These are phyloP conservation scores for Lordiphosa mommai DNA, from an alignment of 1,140 invertebrate genomes.

Conservation along the genomic window DNA sequence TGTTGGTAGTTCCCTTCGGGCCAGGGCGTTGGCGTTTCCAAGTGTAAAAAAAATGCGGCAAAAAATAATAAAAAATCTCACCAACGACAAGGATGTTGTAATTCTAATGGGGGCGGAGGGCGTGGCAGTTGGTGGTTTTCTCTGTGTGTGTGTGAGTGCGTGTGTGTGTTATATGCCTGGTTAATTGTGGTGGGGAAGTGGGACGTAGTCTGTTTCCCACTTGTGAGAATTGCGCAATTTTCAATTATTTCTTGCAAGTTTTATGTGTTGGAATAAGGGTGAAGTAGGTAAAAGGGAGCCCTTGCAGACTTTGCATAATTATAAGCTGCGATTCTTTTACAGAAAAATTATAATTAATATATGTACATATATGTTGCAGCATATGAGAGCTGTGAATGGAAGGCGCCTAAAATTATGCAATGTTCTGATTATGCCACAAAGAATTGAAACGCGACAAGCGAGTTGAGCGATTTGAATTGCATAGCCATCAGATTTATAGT, in stretches of 20 bases:
- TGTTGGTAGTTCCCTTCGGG: conserved; percentile 33
- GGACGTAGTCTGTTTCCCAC: conserved; percentile 55
- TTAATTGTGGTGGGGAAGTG: conserved; percentile 59
- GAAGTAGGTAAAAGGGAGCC: neutral
- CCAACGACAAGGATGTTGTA: conserved; percentile 10
- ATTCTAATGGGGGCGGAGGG: conserved; percentile 31
- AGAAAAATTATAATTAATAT: conserved; percentile 70
- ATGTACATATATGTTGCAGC: no score
- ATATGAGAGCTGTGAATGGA: conserved; percentile 26
- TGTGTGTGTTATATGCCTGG: conserved; percentile 49
- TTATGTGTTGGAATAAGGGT: neutral
- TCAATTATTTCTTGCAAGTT: conserved; percentile 67
- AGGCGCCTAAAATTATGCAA: conserved; percentile 61
- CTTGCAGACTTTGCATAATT: conserved; percentile 49
- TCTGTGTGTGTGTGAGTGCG: neutral
- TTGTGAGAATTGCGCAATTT: conserved; percentile 76
- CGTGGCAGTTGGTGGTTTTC: conserved; percentile 29
- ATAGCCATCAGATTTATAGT: no score
- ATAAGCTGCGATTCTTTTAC: conserved; percentile 66
- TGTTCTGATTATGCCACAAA: conserved; percentile 58
- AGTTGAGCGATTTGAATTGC: no score
- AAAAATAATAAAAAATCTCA: conserved; percentile 17
- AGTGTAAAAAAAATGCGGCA: conserved; percentile 13
- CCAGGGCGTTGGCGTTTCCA: conserved; percentile 57
- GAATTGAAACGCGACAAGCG: no score